These are phyloP conservation scores for Seriola quinqueradiata DNA, from an alignment of 2,113 vertebrate genomes.

Conservation along the genomic window DNA sequence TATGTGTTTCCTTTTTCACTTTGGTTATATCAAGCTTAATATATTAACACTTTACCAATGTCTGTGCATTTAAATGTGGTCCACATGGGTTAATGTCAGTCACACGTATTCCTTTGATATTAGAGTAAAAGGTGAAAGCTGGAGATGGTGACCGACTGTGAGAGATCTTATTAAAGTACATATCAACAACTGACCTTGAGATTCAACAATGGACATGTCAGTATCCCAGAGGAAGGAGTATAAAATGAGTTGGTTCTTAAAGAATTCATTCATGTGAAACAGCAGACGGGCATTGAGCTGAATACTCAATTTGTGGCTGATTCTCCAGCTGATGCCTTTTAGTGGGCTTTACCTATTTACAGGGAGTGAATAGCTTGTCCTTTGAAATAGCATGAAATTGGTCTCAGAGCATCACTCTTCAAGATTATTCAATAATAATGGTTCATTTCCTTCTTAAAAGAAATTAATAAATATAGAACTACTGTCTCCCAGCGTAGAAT, in stretches of 20 bases:
- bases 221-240: conserved; percentile 10
- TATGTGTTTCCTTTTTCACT: background rate
- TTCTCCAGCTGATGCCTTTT: conserved; percentile 29
- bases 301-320: conserved; percentile 31
- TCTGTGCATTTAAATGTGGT: background rate
- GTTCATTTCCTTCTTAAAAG: conserved; percentile 10
- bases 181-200: conserved; percentile 45
- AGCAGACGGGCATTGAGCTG: conserved; percentile 38
- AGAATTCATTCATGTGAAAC: conserved; percentile 24
- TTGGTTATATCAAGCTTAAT: background rate
- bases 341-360: conserved; percentile 32
- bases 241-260: conserved; percentile 6
- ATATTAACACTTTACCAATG: background rate
- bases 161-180: conserved; percentile 24
- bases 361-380: conserved; percentile 32
- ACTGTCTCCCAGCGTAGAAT: background rate
- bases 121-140: background rate
- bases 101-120: background rate
- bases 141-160: background rate
- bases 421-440: conserved; percentile 14
- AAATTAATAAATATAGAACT: conserved; percentile 11
- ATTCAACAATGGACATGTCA: background rate
- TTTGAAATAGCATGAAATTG: conserved; percentile 41
- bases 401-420: conserved; percentile 8
- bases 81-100: background rate